Evolutionary conservation across 2,113 vertebrate genomes (phyloP).

Genomic region (Haplochromis burtoni): DNA sequence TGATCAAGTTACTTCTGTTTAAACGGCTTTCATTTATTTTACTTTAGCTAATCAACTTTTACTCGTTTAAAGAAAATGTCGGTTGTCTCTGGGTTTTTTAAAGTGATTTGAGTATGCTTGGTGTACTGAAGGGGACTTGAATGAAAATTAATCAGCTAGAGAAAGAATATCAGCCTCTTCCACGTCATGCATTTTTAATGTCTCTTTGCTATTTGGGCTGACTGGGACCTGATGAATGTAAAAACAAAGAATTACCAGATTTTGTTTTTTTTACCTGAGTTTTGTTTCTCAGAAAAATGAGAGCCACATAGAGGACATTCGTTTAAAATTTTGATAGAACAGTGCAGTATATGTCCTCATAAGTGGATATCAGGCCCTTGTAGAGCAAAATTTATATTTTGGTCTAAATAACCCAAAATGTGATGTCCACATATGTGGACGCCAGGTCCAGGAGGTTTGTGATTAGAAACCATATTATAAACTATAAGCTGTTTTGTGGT

Average conservation of each 20-base stretch:
- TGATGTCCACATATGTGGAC: not conserved
- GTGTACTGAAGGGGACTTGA: fast-evolving
- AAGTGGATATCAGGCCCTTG: not conserved
- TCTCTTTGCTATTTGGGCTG: not conserved
- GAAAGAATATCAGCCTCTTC: not conserved
- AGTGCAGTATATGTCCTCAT: fast-evolving
- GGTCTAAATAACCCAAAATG: fast-evolving
- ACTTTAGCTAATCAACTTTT: not conserved
- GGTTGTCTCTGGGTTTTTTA: fast-evolving
- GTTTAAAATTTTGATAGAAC: not conserved
- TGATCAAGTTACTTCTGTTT: not conserved
- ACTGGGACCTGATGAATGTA: not conserved
- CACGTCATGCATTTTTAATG: fast-evolving
- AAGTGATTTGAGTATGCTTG: not conserved
- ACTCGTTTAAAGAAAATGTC: fast-evolving
- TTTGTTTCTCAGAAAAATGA: not conserved
- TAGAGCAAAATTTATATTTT: not conserved
- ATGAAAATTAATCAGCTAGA: not conserved
- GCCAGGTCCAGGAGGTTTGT: not conserved
- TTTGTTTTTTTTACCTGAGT: not conserved
- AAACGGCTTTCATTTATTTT: not conserved
- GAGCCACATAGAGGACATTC: fast-evolving
- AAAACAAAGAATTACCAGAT: not conserved
- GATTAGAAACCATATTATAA: not conserved
- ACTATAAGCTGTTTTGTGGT: not conserved